Evolutionary conservation across 2,888 invertebrate species (phyloP).

Genomic region (Deilephila porcellus): DNA sequence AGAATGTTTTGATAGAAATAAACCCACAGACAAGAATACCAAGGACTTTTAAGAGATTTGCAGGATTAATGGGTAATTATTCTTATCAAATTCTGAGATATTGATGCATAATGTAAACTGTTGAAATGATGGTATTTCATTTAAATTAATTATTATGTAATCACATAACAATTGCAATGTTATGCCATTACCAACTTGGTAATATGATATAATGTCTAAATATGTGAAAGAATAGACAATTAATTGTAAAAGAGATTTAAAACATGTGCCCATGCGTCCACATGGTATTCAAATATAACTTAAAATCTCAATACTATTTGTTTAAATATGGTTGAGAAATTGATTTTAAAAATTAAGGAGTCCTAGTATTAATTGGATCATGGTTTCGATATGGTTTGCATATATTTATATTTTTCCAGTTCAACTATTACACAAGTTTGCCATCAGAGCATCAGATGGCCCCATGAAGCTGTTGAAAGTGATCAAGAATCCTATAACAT

Average conservation of each 20-base stretch:
- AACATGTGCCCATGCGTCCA: no score
- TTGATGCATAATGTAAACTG: not conserved
- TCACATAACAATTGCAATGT: not conserved
- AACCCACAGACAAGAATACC: slow-evolving; percentile 99
- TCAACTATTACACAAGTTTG: slow-evolving; percentile 97
- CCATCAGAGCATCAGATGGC: slow-evolving; percentile 95
- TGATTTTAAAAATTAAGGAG: no score
- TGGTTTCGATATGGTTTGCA: not conserved
- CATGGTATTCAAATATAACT: no score
- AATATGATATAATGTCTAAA: no score
- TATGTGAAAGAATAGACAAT: no score
- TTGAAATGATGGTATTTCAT: not conserved
- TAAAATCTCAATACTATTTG: no score
- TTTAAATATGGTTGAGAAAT: no score
- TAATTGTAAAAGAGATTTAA: no score
- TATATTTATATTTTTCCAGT: slow-evolving; percentile 85
- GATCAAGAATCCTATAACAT: slow-evolving; percentile 97
- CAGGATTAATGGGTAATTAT: slow-evolving; percentile 94
- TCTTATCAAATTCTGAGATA: not conserved
- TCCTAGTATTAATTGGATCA: no score
- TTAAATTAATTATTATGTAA: not conserved
- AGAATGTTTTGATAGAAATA: slow-evolving; percentile 96
- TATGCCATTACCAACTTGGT: no score
- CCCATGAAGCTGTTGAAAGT: slow-evolving; percentile 96
- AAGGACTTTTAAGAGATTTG: slow-evolving; percentile 97